A percentile compares a stretch with the other conserved stretches of the same genome.
Conservation (phyloP, 2,888 invertebrate species). For the Cyclophora albipunctata region DNA sequence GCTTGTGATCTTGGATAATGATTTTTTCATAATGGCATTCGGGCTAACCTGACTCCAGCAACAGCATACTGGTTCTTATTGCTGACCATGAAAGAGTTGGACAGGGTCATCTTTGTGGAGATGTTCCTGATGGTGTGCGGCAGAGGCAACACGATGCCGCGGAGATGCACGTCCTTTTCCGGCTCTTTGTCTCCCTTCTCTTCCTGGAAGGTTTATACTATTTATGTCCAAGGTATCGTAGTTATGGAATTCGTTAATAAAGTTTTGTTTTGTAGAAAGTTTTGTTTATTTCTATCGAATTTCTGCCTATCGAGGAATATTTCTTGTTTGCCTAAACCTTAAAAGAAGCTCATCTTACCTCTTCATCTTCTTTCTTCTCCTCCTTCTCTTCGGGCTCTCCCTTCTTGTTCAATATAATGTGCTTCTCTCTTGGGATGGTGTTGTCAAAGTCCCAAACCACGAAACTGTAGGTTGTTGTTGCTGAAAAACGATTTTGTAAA, state of each 20-base stretch:
- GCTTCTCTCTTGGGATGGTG: slow-evolving; percentile 53
- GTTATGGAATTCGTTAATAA: neutral
- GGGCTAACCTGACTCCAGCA: slow-evolving; percentile 87
- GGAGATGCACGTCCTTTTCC: slow-evolving; percentile 51
- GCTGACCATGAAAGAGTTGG: slow-evolving; percentile 94
- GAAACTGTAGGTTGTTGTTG: slow-evolving; percentile 88
- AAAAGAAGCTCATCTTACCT: slow-evolving; percentile 16
- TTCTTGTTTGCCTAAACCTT: too few relatives aligned
- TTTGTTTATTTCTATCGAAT: too few relatives aligned
- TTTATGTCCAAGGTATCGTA: neutral
- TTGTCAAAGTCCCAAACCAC: slow-evolving; percentile 86
- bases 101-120: slow-evolving; percentile 91
- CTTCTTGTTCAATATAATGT: slow-evolving; percentile 36
- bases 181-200: slow-evolving; percentile 47
- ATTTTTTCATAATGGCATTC: too few relatives aligned
- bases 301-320: too few relatives aligned
- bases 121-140: slow-evolving; percentile 95
- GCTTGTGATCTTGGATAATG: too few relatives aligned
- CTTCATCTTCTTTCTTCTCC: slow-evolving; percentile 39
- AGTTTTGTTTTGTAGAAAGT: neutral
- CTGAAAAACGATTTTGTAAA: slow-evolving; percentile 32
- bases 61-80: slow-evolving; percentile 93
- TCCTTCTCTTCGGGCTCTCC: slow-evolving; percentile 9
- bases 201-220: slow-evolving; percentile 29
- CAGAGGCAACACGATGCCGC: slow-evolving; percentile 80